These are phyloP conservation scores for Notarius quadriscutis DNA, from an alignment of 2,113 vertebrate species.

Conservation along the genomic window DNA sequence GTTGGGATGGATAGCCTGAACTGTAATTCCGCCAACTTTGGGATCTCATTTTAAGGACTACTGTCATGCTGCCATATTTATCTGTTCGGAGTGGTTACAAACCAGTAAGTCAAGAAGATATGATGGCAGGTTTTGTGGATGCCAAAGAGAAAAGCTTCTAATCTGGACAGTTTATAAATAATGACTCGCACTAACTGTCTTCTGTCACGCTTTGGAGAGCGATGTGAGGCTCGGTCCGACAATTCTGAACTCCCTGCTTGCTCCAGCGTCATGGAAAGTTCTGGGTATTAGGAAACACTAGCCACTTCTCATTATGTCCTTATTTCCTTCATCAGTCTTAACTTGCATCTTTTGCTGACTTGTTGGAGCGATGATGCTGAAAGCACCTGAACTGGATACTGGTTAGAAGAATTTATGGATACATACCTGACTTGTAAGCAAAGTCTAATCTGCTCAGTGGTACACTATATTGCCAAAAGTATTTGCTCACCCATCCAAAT, in stretches of 20 bases:
- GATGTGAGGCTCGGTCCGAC: neutral
- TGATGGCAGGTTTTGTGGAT: conserved; percentile 13
- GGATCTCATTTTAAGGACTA: neutral
- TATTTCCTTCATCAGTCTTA: neutral
- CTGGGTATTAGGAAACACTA: neutral
- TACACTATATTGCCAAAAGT: too few species aligned
- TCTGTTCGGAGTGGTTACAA: conserved; percentile 9
- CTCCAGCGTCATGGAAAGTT: neutral
- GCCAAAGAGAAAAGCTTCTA: neutral
- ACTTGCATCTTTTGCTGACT: neutral
- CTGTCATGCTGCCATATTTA: neutral
- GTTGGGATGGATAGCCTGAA: conserved; percentile 37
- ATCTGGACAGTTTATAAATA: conserved; percentile 24
- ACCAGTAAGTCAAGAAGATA: conserved; percentile 10
- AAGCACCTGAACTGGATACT: neutral
- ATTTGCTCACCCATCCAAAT: too few species aligned
- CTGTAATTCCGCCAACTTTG: neutral
- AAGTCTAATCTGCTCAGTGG: neutral
- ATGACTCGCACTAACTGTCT: neutral
- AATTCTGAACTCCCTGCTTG: neutral
- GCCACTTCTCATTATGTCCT: neutral
- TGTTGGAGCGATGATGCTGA: neutral
- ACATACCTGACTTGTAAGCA: neutral
- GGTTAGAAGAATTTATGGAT: neutral
- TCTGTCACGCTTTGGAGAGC: neutral